Conservation (phyloP, 2,888 invertebrate genomes). For the Caenorhabditis sulstoni region DNA sequence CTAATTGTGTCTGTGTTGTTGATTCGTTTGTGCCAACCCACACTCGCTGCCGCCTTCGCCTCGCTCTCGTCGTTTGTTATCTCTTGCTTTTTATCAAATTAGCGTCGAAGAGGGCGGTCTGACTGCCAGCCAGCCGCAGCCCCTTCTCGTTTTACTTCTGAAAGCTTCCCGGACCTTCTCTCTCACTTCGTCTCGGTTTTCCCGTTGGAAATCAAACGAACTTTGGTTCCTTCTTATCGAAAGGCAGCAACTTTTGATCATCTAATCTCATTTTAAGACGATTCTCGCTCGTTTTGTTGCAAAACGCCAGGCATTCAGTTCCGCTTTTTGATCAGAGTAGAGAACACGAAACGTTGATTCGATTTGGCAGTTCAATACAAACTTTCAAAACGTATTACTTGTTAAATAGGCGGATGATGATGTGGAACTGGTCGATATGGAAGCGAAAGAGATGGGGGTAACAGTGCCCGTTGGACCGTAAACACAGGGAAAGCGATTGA, state of each 20-base stretch:
- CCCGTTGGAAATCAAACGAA: neutral
- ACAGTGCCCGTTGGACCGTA: constrained; percentile 16
- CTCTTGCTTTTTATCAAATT: constrained; percentile 40
- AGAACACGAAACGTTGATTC: constrained; percentile 10
- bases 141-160: constrained; percentile 13
- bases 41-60: constrained; percentile 7
- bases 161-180: neutral
- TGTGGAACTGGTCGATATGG: constrained; percentile 10
- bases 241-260: neutral
- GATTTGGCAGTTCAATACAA: constrained; percentile 12
- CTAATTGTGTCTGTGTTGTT: constrained; percentile 31
- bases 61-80: constrained; percentile 12
- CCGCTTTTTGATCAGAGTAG: neutral
- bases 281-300: constrained; percentile 3
- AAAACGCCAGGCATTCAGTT: neutral
- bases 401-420: neutral
- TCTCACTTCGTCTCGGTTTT: neutral
- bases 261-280: constrained; percentile 29
- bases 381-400: constrained; percentile 8
- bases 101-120: constrained; percentile 44
- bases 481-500: neutral
- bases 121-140: neutral
- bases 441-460: neutral
- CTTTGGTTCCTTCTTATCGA: constrained; percentile 12
- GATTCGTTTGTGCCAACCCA: constrained; percentile 10